These are phyloP conservation scores for Aphelenchoides bicaudatus DNA, from an alignment of 2,888 invertebrate species.

Conservation along the genomic window DNA sequence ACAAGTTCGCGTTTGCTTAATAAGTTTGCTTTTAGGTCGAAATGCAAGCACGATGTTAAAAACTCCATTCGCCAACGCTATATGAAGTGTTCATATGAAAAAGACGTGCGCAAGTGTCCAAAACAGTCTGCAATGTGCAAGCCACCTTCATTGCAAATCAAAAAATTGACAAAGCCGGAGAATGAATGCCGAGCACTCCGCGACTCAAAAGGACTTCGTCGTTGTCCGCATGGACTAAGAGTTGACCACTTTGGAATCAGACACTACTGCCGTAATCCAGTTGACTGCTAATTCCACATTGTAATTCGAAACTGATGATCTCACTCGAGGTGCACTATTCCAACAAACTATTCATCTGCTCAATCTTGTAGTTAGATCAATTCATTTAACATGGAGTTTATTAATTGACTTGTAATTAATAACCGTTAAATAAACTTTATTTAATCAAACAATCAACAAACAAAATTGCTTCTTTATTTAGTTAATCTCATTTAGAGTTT, in stretches of 20 bases:
- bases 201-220: slow-evolving; percentile 32
- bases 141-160: slow-evolving; percentile 35
- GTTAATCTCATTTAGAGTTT: no score
- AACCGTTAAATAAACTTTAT: no score
- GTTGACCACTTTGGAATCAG: slow-evolving; percentile 19
- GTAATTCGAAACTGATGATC: slow-evolving; percentile 14
- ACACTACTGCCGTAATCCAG: slow-evolving; percentile 37
- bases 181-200: slow-evolving; percentile 35
- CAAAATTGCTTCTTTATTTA: no score
- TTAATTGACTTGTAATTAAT: no score
- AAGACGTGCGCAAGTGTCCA: slow-evolving; percentile 44
- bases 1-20: background rate
- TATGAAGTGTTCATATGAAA: slow-evolving; percentile 35
- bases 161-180: slow-evolving; percentile 26
- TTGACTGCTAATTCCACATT: slow-evolving; percentile 40
- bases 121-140: slow-evolving; percentile 37
- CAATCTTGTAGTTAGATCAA: no score
- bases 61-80: slow-evolving; percentile 35
- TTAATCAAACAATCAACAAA: no score
- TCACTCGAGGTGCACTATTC: no score
- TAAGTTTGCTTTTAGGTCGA: slow-evolving; percentile 30
- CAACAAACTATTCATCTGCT: no score
- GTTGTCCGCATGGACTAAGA: slow-evolving; percentile 17
- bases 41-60: slow-evolving; percentile 30
- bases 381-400: no score